Percentiles rank a stretch among this genome's conserved stretches.
Conservation (phyloP, 2,888 invertebrate genomes). For the Ormyrus thymus region DNA sequence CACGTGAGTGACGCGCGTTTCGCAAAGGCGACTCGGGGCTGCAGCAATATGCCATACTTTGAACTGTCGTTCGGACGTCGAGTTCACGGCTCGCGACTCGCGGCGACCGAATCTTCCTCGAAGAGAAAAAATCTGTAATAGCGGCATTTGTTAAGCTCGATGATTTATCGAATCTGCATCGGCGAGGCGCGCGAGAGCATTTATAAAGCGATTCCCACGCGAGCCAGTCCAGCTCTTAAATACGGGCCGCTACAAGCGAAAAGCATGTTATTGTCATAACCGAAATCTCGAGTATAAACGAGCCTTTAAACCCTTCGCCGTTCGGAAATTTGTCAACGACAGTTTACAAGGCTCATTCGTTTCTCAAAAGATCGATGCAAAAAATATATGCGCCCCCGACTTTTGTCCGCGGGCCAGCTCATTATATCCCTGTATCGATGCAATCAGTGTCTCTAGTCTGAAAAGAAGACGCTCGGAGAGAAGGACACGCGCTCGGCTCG, state of each 20-base stretch:
- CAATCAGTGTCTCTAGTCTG: slow-evolving; percentile 38
- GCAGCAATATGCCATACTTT: too few relatives aligned
- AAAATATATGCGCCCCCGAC: slow-evolving; percentile 12
- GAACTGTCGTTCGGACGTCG: too few relatives aligned
- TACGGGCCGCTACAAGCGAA: slow-evolving; percentile 28
- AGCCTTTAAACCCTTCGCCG: slow-evolving; percentile 23
- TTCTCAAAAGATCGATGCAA: slow-evolving; percentile 38
- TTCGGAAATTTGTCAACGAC: slow-evolving; percentile 51
- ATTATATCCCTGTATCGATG: slow-evolving; percentile 38
- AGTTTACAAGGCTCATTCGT: slow-evolving; percentile 50
- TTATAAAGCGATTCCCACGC: slow-evolving; percentile 29
- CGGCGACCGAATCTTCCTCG: too few relatives aligned
- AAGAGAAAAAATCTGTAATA: too few relatives aligned
- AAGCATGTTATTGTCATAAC: slow-evolving; percentile 47
- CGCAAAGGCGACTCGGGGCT: too few relatives aligned
- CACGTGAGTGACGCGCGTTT: too few relatives aligned
- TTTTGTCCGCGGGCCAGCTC: slow-evolving; percentile 7
- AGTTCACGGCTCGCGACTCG: too few relatives aligned
- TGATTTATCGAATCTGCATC: slow-evolving; percentile 27
- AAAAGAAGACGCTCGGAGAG: neutral
- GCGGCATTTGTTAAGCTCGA: neutral
- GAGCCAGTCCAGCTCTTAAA: slow-evolving; percentile 8
- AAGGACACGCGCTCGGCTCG: neutral
- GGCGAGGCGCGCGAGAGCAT: slow-evolving; percentile 17
- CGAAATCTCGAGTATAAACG: slow-evolving; percentile 39